Conservation (phyloP, 1,140 invertebrate species). For the Samia ricini region DNA sequence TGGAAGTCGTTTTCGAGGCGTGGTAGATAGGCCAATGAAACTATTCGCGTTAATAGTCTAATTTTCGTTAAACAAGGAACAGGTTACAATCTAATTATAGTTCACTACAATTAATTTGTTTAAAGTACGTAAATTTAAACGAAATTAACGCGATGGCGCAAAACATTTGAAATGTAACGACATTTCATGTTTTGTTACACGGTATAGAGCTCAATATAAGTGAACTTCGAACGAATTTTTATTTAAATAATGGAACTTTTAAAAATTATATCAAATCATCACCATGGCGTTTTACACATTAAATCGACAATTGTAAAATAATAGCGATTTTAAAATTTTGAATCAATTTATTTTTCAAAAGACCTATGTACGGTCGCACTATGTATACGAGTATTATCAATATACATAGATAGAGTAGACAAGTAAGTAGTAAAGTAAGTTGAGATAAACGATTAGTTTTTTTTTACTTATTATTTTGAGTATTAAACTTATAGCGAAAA, state of each 20-base stretch:
- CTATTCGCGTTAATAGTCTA: conserved; percentile 39
- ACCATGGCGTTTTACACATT: too few species aligned
- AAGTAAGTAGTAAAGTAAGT: too few species aligned
- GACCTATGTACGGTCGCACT: too few species aligned
- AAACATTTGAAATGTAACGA: neutral
- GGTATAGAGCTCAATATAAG: neutral
- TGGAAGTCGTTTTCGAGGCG: conserved; percentile 18
- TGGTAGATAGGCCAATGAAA: conserved; percentile 35
- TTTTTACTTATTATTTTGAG: neutral
- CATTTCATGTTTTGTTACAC: neutral
- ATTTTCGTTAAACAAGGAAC: conserved; percentile 12
- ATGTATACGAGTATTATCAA: neutral
- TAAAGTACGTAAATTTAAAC: neutral
- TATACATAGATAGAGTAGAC: too few species aligned
- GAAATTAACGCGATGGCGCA: neutral
- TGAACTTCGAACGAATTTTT: too few species aligned
- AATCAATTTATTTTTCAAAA: neutral
- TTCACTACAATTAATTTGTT: neutral
- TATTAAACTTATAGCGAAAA: neutral
- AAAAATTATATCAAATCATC: neutral
- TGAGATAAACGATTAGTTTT: neutral
- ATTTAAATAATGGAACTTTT: too few species aligned
- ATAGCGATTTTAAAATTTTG: too few species aligned
- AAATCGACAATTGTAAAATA: too few species aligned
- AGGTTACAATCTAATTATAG: conserved; percentile 3